phyloP scores from a whole-genome alignment of 2,888 invertebrate species.

The Drosophila subsilvestris region DNA sequence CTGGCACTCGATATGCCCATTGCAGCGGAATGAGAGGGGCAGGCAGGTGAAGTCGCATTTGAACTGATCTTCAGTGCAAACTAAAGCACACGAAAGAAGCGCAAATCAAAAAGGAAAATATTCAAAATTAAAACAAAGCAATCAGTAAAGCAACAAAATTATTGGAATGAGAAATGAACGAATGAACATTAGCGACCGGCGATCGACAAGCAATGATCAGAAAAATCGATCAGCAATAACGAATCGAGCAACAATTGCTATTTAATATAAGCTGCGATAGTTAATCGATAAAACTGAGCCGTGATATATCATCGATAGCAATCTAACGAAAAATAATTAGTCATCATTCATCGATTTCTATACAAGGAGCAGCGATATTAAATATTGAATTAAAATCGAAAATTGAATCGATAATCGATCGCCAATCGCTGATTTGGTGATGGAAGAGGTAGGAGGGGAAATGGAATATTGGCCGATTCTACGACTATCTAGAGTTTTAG shows the following conservation, averaged over 20 bases:
- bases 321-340: no score
- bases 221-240: neutral
- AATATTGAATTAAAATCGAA: no score
- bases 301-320: no score
- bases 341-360: no score
- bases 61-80: slow-evolving; percentile 85
- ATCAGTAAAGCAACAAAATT: slow-evolving; percentile 7
- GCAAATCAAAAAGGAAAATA: slow-evolving; percentile 31
- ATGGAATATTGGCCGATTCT: neutral
- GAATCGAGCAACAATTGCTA: no score
- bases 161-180: slow-evolving; percentile 17
- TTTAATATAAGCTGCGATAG: no score
- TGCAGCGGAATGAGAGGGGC: slow-evolving; percentile 85
- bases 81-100: slow-evolving; percentile 47
- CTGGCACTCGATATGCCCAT: slow-evolving; percentile 86
- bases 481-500: neutral
- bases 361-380: no score
- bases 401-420: no score
- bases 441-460: neutral
- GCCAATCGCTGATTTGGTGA: neutral
- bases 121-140: slow-evolving; percentile 14
- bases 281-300: no score
- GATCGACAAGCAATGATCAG: neutral
- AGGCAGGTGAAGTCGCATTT: slow-evolving; percentile 88
- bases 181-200: neutral